phyloP scores from a whole-genome alignment of 2,113 vertebrate species.

The Gallinago jamesoni region DNA sequence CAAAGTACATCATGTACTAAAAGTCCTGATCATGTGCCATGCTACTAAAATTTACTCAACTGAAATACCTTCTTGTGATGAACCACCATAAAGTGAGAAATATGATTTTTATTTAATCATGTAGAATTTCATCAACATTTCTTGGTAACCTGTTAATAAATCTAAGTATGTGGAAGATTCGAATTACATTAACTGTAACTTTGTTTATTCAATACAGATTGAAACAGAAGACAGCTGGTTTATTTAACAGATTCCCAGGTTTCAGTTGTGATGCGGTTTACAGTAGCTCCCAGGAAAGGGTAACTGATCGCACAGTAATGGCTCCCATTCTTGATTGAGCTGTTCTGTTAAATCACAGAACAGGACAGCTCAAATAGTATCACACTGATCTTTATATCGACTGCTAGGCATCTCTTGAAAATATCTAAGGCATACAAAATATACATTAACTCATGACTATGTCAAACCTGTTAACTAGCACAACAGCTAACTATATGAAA shows the following conservation, averaged over 20 bases:
- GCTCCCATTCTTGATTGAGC: background rate
- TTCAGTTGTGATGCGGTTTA: background rate
- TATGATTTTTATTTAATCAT: background rate
- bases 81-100: background rate
- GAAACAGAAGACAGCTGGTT: background rate
- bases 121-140: background rate
- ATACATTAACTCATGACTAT: background rate
- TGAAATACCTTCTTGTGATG: background rate
- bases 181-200: background rate
- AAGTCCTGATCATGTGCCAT: constrained; percentile 4
- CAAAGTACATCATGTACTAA: constrained; percentile 33
- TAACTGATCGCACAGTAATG: background rate
- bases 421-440: background rate
- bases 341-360: background rate
- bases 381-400: background rate
- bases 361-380: background rate
- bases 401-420: background rate
- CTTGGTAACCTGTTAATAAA: background rate
- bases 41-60: background rate
- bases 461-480: background rate
- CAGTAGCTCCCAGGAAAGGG: background rate
- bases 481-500: background rate
- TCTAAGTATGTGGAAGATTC: background rate
- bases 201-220: background rate
- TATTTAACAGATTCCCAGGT: background rate